Percentiles rank a stretch among this genome's conserved stretches.
Evolutionary conservation across 1,140 invertebrate genomes (phyloP).

Genomic region (Caenorhabditis brenneri): DNA sequence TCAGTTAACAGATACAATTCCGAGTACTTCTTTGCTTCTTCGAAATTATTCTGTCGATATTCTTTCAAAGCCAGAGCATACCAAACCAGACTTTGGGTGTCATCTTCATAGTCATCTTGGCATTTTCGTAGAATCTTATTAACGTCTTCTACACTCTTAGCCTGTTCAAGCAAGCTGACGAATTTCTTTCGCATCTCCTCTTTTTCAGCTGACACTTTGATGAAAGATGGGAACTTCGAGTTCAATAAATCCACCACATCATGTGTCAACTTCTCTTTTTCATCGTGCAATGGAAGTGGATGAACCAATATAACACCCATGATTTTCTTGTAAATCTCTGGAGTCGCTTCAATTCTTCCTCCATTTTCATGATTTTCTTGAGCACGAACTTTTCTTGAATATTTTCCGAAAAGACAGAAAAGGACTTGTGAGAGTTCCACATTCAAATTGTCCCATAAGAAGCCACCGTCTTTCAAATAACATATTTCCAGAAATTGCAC

Average conservation of each 20-base stretch:
- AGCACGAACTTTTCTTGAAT: not conserved
- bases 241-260: not conserved
- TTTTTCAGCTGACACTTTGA: not conserved
- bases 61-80: not conserved
- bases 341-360: not conserved
- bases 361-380: conserved; percentile 17
- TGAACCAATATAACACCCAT: not conserved
- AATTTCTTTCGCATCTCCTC: not conserved
- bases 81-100: not conserved
- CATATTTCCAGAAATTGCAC: conserved; percentile 8
- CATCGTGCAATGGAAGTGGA: conserved; percentile 2
- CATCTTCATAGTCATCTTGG: not conserved
- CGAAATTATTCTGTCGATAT: not conserved
- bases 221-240: not conserved
- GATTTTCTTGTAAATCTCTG: not conserved
- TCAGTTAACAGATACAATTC: conserved; percentile 5
- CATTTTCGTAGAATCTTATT: not conserved
- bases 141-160: not conserved
- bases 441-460: not conserved
- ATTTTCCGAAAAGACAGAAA: not conserved
- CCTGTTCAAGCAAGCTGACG: not conserved
- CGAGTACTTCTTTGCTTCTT: not conserved
- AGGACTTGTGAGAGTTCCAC: not conserved
- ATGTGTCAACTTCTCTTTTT: conserved; percentile 3
- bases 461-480: conserved; percentile 1